Percentiles rank a stretch among this genome's conserved stretches.
Conservation (phyloP, 1,140 invertebrate species). For the Sipha flava region DNA sequence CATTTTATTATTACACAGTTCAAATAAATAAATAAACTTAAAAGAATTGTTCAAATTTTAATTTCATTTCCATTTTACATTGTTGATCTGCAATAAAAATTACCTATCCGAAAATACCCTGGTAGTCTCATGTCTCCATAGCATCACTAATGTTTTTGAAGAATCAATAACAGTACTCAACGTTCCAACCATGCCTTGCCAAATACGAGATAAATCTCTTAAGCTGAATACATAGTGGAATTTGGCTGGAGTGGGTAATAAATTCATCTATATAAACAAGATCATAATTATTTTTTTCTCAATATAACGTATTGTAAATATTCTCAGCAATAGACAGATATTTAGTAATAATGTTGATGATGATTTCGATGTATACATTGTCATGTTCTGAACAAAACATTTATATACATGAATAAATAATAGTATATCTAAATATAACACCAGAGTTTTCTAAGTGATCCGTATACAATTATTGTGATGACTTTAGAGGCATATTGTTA, state of each 20-base stretch:
- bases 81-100: not conserved
- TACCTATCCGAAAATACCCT: slow-evolving; percentile 81
- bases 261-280: slow-evolving; percentile 52
- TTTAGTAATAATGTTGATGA: too few relatives aligned
- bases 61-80: too few relatives aligned
- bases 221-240: slow-evolving; percentile 96
- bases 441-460: too few relatives aligned
- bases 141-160: slow-evolving; percentile 67
- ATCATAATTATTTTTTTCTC: too few relatives aligned
- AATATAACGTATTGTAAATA: too few relatives aligned
- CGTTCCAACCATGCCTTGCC: slow-evolving; percentile 95
- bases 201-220: slow-evolving; percentile 86
- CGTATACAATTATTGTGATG: too few relatives aligned
- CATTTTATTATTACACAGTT: not conserved
- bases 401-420: too few relatives aligned
- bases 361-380: too few relatives aligned
- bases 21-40: not conserved
- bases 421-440: too few relatives aligned
- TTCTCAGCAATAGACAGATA: too few relatives aligned
- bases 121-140: slow-evolving; percentile 93
- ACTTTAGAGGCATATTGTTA: too few relatives aligned
- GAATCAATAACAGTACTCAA: slow-evolving; percentile 74
- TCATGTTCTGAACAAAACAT: too few relatives aligned
- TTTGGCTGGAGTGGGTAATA: slow-evolving; percentile 90
- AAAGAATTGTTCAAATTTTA: not conserved